Base-by-base conservation (phyloP, 2,797 vertebrate genomes). In the Siniperca obscura region DNA sequence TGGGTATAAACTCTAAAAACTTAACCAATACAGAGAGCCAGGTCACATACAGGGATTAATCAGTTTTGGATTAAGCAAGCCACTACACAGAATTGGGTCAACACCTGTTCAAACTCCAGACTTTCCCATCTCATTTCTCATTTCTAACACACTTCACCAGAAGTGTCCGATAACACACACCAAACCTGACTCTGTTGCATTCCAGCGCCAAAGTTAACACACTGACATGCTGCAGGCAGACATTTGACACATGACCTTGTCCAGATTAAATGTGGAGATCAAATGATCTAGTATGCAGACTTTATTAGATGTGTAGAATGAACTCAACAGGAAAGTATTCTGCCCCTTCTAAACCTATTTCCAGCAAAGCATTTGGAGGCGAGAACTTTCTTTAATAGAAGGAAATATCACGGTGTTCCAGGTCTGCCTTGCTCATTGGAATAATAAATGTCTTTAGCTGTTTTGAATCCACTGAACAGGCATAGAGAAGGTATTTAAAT, bases 271-370 rank as follows among this genome's bases (percentile, higher is more conserved):
- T 50, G 74, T 11, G 57, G 52, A 73, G 81, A 87, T 90, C 77
- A 88, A 83, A 90, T 84, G 70, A 85, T 80, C 79, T 90, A 80
- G 82, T 16, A 62, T 64, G 66, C 66, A 27, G 50, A 83, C 82
- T 90, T 91, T 90, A 90, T 88, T 90, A 81, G 72, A 89, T 60
- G 80, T 84, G 77, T 59, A 84, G 12, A 73, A 79, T 95, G 90
- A 95, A 94, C 90, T 95, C 93, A 94, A 83, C 67, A 87, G 95
- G 93, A 95, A 96, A 94, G 78, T 93, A 94, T 96, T 95, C 79
- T 78, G 59, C 65, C 78, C 75, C 77, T 91, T 93, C 83, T 83
- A 85, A 91, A 86, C 38, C 79, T 80, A 86, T 91, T 93, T 91
- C 87, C 90, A 92, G 70, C 81, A 71, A 90, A 81, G 86, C 85